phyloP scores from a whole-genome alignment of 2,113 vertebrate species.

The Orcinus orca region DNA sequence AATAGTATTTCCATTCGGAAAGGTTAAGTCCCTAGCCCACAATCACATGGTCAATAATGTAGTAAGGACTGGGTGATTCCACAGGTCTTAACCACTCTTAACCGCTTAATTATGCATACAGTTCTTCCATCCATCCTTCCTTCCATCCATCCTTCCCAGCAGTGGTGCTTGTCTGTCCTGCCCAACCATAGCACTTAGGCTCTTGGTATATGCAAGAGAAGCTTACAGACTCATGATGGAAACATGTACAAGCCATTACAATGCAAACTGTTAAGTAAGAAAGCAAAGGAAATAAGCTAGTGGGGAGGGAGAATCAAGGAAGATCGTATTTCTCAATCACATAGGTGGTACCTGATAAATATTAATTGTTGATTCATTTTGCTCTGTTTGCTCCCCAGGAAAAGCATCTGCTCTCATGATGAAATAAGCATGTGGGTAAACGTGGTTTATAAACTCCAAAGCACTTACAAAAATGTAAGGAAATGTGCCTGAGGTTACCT shows the following conservation, averaged over 20 bases:
- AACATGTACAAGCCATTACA: not conserved
- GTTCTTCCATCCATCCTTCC: no score
- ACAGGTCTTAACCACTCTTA: not conserved
- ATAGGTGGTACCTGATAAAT: constrained; percentile 46
- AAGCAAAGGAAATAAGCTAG: not conserved
- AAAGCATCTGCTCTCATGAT: constrained; percentile 51
- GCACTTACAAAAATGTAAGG: not conserved
- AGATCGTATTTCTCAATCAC: constrained; percentile 1
- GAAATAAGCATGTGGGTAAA: not conserved
- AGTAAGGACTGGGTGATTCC: not conserved
- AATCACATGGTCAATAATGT: not conserved
- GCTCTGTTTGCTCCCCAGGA: constrained; percentile 41
- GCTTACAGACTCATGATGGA: not conserved
- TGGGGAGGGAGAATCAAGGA: not conserved
- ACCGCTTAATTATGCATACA: not conserved
- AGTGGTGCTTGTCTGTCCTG: not conserved
- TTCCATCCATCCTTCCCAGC: not conserved
- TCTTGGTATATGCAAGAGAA: not conserved
- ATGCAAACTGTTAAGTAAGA: not conserved
- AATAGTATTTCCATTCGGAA: not conserved
- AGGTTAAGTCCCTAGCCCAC: not conserved
- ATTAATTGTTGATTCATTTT: constrained; percentile 52
- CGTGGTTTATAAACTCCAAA: not conserved
- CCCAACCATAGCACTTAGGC: not conserved
- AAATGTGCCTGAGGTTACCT: not conserved